phyloP scores from a whole-genome alignment of 2,113 vertebrate genomes.

The Tretioscincus oriximinensis region DNA sequence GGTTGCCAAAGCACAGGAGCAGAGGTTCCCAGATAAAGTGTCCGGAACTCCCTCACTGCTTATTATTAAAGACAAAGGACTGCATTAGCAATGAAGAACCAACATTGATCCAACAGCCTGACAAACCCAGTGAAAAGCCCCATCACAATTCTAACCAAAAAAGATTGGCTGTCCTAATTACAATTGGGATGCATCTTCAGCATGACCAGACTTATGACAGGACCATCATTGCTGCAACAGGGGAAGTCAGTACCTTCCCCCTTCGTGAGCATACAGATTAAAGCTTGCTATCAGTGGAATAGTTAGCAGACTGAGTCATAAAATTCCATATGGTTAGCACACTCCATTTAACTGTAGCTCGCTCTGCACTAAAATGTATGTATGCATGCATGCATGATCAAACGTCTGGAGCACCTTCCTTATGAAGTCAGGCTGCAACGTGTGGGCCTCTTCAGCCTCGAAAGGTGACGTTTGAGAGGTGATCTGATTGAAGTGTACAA shows the following conservation, averaged over 20 bases:
- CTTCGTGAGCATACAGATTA: background rate
- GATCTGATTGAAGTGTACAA: too few species aligned
- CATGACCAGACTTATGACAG: background rate
- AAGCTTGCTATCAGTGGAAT: background rate
- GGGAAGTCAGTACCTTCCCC: background rate
- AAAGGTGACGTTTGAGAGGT: too few species aligned
- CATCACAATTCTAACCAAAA: background rate
- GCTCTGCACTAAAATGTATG: too few species aligned
- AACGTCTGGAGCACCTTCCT: too few species aligned
- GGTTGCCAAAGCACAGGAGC: background rate
- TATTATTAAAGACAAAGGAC: background rate
- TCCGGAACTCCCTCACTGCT: background rate
- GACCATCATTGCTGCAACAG: background rate
- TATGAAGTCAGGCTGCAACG: too few species aligned
- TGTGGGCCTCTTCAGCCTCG: too few species aligned
- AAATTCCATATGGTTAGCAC: slow-evolving; percentile 69
- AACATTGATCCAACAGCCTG: background rate
- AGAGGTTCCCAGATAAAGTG: background rate
- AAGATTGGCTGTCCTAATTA: background rate
- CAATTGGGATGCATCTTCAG: background rate
- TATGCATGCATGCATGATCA: too few species aligned
- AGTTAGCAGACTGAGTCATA: background rate
- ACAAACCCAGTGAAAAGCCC: background rate
- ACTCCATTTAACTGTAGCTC: slow-evolving; percentile 53
- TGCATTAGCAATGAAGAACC: background rate